Conservation (phyloP, 2,888 invertebrate species). For the Nipponacmea schrenckii region DNA sequence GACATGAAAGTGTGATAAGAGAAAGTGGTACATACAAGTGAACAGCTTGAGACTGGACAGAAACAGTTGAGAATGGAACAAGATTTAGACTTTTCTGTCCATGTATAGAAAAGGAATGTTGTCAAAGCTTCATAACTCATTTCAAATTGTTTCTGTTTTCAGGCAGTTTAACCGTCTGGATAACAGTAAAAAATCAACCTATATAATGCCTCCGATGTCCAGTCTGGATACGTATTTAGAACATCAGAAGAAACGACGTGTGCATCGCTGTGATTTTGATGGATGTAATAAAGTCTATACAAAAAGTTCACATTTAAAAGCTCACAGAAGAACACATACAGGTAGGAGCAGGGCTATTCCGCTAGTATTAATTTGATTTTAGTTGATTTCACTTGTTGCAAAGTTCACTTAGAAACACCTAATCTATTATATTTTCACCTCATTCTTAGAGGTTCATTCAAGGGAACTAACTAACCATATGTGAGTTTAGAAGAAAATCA, state of each 20-base stretch:
- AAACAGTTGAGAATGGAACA: too few relatives aligned
- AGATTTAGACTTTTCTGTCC: too few relatives aligned
- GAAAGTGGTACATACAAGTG: too few relatives aligned
- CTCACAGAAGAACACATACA: slow-evolving; percentile 74
- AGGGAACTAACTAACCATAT: too few relatives aligned
- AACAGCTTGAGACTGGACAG: too few relatives aligned
- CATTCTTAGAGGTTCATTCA: too few relatives aligned
- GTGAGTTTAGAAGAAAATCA: too few relatives aligned
- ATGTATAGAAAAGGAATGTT: too few relatives aligned
- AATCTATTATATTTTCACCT: too few relatives aligned
- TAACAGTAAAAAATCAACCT: slow-evolving; percentile 20
- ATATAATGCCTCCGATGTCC: slow-evolving; percentile 24
- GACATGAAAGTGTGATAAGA: too few relatives aligned
- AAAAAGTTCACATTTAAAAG: slow-evolving; percentile 74
- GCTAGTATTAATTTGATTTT: background rate
- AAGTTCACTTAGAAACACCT: background rate
- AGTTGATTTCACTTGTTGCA: background rate
- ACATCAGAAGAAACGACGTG: slow-evolving; percentile 52
- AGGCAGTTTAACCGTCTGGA: slow-evolving; percentile 39
- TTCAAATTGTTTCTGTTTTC: slow-evolving; percentile 9
- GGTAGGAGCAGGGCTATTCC: slow-evolving; percentile 44
- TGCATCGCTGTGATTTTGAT: slow-evolving; percentile 63
- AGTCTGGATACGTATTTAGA: slow-evolving; percentile 36
- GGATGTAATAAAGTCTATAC: slow-evolving; percentile 75
- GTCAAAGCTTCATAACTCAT: background rate